Conservation (phyloP, 2,113 vertebrate species). For the Gadus macrocephalus region DNA sequence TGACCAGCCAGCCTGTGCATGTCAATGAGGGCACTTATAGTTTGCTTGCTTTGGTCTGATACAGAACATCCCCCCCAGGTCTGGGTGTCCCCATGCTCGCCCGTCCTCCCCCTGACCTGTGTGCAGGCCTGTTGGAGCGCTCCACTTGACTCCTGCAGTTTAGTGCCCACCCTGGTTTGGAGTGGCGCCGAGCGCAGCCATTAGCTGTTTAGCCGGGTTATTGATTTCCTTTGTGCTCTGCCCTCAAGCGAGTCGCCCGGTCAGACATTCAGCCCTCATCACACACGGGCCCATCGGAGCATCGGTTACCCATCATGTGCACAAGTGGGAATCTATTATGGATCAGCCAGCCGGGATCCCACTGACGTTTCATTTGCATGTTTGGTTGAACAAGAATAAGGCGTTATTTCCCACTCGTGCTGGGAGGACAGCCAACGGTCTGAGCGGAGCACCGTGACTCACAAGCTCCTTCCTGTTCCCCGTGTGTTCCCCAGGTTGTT, state of each 20-base stretch:
- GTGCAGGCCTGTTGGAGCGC: no score
- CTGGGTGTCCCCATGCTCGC: no score
- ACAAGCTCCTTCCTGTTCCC: neutral
- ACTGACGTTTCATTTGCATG: no score
- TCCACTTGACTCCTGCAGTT: no score
- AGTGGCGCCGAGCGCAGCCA: neutral
- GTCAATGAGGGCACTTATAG: no score
- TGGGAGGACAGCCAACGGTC: neutral
- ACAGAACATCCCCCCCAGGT: no score
- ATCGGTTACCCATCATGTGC: neutral
- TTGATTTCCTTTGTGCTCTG: neutral
- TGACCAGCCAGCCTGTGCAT: no score
- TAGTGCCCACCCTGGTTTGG: neutral
- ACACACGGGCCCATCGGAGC: neutral
- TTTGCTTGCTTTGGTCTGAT: no score
- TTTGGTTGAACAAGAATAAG: neutral
- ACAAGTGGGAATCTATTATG: no score
- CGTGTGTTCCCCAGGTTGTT: conserved; percentile 78
- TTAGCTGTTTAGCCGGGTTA: neutral
- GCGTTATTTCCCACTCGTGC: no score
- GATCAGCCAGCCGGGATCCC: no score
- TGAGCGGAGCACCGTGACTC: neutral
- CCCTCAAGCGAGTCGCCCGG: neutral
- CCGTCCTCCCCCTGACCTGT: no score
- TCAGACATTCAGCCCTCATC: neutral